Conservation (phyloP, 2,888 invertebrate species). For the Lepas anatifera region DNA sequence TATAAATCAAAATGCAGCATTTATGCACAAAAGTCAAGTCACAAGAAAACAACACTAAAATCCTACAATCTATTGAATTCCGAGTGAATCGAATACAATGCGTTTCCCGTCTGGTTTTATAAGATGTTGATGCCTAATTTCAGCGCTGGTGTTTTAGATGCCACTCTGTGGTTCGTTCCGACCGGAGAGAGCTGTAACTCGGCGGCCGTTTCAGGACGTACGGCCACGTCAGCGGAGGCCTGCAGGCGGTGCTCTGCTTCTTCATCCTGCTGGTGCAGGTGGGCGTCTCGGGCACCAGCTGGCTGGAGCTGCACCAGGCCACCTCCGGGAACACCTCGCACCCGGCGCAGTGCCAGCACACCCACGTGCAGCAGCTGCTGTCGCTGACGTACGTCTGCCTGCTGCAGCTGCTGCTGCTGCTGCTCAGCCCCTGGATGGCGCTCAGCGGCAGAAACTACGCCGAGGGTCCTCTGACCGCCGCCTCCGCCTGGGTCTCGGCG, state of each 20-base stretch:
- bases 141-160: too few relatives aligned
- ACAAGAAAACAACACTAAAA: too few relatives aligned
- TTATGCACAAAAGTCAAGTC: too few relatives aligned
- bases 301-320: not conserved
- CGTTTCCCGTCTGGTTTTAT: too few relatives aligned
- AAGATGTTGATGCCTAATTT: too few relatives aligned
- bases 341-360: too few relatives aligned
- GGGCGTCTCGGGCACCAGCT: not conserved
- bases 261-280: slow-evolving; percentile 6
- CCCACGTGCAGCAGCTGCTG: not conserved
- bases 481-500: not conserved
- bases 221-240: slow-evolving; percentile 6
- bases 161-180: too few relatives aligned
- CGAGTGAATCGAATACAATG: too few relatives aligned
- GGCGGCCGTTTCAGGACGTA: not conserved
- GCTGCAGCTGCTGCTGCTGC: not conserved
- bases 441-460: slow-evolving; percentile 1
- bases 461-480: not conserved
- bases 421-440: not conserved
- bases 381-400: not conserved
- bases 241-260: not conserved
- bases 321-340: too few relatives aligned
- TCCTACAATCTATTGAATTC: too few relatives aligned
- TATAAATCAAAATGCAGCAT: too few relatives aligned
- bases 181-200: too few relatives aligned